Evolutionary conservation across 2,888 invertebrate species (phyloP).

Genomic region (Ichneumon xanthorius): DNA sequence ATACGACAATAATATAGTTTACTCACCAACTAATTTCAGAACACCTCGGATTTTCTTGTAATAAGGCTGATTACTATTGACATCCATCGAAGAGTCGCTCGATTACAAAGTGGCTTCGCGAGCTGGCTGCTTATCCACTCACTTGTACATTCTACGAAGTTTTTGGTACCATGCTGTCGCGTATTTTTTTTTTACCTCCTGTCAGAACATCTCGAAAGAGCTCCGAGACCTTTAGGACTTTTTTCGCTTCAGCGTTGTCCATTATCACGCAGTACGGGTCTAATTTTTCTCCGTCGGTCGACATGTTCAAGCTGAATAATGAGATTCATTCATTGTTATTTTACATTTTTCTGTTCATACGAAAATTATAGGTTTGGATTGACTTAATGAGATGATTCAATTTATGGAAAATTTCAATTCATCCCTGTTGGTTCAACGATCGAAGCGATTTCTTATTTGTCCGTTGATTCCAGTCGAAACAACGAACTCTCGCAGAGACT

Average conservation of each 20-base stretch:
- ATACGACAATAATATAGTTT: neutral
- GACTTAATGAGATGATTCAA: no score
- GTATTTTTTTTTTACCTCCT: neutral
- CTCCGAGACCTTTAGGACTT: neutral
- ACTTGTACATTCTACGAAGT: neutral
- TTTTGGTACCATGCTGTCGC: neutral
- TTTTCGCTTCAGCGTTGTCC: neutral
- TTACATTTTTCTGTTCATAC: no score
- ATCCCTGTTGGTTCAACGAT: no score
- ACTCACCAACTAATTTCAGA: slow-evolving; percentile 2
- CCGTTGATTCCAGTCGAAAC: no score
- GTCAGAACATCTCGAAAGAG: neutral
- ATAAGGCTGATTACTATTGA: neutral
- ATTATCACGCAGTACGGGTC: neutral
- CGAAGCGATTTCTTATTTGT: no score
- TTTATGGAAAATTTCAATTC: no score
- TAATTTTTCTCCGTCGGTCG: neutral
- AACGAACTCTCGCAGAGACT: no score
- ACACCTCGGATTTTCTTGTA: neutral
- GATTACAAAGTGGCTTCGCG: neutral
- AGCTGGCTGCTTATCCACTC: neutral
- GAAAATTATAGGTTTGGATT: no score
- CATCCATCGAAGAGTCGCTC: neutral
- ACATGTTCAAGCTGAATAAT: neutral
- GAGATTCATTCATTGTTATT: neutral